A percentile compares a stretch with the other conserved stretches of the same genome.
Conservation (phyloP, 2,797 vertebrate genomes). For the Phoeniculus purpureus region DNA sequence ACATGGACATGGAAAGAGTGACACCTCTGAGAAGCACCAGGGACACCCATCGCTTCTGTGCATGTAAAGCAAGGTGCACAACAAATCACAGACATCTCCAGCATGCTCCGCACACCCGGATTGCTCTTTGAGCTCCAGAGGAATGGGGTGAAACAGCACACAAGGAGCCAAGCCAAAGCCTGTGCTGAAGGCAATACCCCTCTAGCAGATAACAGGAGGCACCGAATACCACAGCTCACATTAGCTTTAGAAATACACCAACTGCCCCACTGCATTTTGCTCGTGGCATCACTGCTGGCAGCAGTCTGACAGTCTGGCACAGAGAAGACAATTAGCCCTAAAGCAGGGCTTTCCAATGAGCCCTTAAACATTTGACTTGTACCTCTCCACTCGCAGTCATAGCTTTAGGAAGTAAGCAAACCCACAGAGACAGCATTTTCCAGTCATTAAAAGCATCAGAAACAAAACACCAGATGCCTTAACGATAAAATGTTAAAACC, state of each 20-base stretch:
- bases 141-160: not conserved
- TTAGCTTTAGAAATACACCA: not conserved
- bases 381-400: not conserved
- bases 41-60: not conserved
- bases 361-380: not conserved
- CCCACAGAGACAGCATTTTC: not conserved
- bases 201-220: not conserved
- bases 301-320: not conserved
- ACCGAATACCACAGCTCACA: not conserved
- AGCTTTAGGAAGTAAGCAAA: not conserved
- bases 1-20: not conserved
- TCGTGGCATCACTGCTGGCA: not conserved
- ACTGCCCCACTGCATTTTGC: rapidly evolving
- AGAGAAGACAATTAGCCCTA: not conserved
- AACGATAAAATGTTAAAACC: not conserved
- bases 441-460: not conserved
- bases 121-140: not conserved
- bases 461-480: not conserved
- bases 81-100: rapidly evolving
- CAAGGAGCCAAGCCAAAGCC: not conserved
- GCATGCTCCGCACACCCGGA: not conserved
- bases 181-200: not conserved
- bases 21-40: not conserved
- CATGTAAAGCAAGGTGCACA: not conserved
- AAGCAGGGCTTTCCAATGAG: not conserved